phyloP scores from a whole-genome alignment of 1,140 invertebrate species.

The Drosophila setifemur region DNA sequence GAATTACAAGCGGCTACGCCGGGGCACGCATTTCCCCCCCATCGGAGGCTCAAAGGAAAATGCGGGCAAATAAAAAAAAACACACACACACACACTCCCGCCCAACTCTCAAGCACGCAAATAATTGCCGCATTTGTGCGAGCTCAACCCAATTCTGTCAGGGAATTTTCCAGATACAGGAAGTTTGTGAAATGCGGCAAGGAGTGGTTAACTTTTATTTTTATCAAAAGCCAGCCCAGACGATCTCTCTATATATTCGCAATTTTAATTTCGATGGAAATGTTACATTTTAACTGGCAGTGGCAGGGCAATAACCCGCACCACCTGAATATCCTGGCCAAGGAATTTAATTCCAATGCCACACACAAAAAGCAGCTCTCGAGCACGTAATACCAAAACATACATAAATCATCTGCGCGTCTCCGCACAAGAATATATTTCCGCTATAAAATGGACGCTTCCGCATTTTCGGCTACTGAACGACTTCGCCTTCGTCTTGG shows the following conservation, averaged over 20 bases:
- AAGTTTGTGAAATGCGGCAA: constrained; percentile 4
- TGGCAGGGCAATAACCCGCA: background rate
- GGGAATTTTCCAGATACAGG: constrained; percentile 11
- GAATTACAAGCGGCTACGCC: constrained; percentile 50
- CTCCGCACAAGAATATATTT: constrained; percentile 80
- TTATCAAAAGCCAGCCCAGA: constrained; percentile 22
- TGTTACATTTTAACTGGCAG: background rate
- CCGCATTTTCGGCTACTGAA: constrained; percentile 63
- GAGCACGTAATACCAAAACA: constrained; percentile 73
- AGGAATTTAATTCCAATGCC: constrained; percentile 63
- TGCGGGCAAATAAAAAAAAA: constrained; percentile 48
- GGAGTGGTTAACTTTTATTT: constrained; percentile 21
- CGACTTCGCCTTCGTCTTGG: constrained; percentile 1
- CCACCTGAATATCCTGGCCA: background rate
- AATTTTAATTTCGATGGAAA: background rate
- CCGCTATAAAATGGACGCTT: constrained; percentile 79
- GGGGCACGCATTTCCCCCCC: constrained; percentile 38
- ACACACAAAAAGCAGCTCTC: constrained; percentile 35
- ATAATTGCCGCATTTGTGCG: constrained; percentile 73
- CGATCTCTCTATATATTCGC: background rate
- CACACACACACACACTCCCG: too few species aligned
- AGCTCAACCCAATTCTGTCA: constrained; percentile 72
- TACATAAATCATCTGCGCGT: constrained; percentile 75
- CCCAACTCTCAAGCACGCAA: constrained; percentile 61
- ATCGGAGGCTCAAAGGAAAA: constrained; percentile 5